Evolutionary conservation across 2,113 vertebrate genomes (phyloP).

Genomic region (Nothoprocta pentlandii): DNA sequence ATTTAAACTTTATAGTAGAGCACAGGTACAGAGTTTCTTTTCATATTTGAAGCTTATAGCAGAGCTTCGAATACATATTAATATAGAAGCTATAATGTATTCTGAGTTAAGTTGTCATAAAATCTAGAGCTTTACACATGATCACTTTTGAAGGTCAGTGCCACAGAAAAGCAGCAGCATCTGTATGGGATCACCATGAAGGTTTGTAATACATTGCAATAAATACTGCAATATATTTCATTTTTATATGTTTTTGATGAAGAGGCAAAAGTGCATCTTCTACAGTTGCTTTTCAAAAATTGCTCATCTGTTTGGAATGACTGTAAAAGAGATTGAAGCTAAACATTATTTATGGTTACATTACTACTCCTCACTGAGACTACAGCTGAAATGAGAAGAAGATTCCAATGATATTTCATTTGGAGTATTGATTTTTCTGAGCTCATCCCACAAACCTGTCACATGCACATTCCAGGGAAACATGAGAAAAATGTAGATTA

Average conservation of each 20-base stretch:
- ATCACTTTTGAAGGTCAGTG: constrained; percentile 80
- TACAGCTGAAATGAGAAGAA: constrained; percentile 57
- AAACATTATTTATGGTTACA: constrained; percentile 76
- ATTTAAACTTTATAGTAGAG: constrained; percentile 68
- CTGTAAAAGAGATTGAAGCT: constrained; percentile 72
- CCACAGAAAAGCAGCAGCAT: constrained; percentile 66
- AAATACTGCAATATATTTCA: constrained; percentile 79
- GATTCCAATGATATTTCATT: constrained; percentile 59
- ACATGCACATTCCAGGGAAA: background rate
- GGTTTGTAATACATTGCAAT: constrained; percentile 74
- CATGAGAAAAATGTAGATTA: constrained; percentile 33
- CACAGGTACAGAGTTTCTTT: constrained; percentile 59
- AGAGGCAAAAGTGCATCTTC: constrained; percentile 80
- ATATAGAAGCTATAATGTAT: constrained; percentile 69
- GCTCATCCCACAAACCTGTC: background rate
- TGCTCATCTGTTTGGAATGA: constrained; percentile 75
- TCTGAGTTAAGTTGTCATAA: constrained; percentile 78
- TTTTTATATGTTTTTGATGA: constrained; percentile 81
- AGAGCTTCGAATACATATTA: constrained; percentile 74
- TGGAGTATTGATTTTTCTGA: constrained; percentile 62
- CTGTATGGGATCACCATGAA: constrained; percentile 64
- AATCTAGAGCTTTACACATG: constrained; percentile 74
- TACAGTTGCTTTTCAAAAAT: constrained; percentile 78
- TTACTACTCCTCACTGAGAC: constrained; percentile 50
- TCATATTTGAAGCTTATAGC: constrained; percentile 73